These are phyloP conservation scores for Zoroaster sp. DNA, from an alignment of 53 echinoderm and acorn worm genomes.

Conservation along the genomic window DNA sequence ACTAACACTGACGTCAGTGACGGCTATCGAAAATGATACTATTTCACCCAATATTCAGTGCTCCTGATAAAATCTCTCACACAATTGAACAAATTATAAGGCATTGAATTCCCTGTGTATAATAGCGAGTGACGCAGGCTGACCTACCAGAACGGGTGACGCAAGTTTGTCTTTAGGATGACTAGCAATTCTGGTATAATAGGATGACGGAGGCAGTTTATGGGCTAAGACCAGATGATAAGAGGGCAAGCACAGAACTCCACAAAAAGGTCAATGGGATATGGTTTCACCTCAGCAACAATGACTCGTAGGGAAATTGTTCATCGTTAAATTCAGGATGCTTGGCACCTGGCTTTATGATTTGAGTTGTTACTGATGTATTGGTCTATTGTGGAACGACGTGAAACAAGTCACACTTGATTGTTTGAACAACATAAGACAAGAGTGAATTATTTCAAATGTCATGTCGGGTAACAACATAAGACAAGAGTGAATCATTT, in stretches of 20 bases:
- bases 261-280: conserved; percentile 46
- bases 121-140: conserved; percentile 55
- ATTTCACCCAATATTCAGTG: conserved; percentile 54
- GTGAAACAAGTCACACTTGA: neutral
- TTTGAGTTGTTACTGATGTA: neutral
- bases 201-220: conserved; percentile 49
- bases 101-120: conserved; percentile 41
- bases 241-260: conserved; percentile 10
- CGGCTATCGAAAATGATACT: conserved; percentile 43
- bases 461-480: neutral
- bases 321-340: neutral
- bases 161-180: neutral
- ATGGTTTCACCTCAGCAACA: conserved; percentile 29
- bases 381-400: neutral
- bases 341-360: neutral
- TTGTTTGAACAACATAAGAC: conserved; percentile 3
- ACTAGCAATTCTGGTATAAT: conserved; percentile 12
- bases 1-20: conserved; percentile 34
- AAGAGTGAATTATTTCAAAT: neutral
- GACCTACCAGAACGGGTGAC: neutral
- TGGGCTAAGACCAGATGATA: conserved; percentile 44
- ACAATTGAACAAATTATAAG: conserved; percentile 59
- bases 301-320: conserved; percentile 17
- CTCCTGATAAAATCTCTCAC: conserved; percentile 48
- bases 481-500: too few relatives aligned